These are phyloP conservation scores for Epinotia demarniana DNA, from an alignment of 2,888 invertebrate species.

Conservation along the genomic window DNA sequence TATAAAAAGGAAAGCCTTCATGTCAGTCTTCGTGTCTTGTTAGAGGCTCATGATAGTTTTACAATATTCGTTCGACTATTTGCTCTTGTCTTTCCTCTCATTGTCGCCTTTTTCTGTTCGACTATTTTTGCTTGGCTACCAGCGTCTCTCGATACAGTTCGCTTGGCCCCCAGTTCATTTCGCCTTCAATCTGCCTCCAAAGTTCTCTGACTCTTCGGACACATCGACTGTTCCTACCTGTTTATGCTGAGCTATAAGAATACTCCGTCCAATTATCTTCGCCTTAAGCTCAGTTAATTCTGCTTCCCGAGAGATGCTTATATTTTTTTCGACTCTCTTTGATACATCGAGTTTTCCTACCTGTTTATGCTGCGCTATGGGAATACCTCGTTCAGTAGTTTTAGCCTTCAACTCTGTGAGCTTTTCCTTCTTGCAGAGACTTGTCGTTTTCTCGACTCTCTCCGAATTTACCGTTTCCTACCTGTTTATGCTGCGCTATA, in stretches of 20 bases:
- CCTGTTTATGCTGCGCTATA: background rate
- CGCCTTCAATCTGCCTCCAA: too few relatives aligned
- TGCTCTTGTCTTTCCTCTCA: too few relatives aligned
- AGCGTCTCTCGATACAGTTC: background rate
- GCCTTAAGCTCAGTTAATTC: background rate
- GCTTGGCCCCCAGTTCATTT: too few relatives aligned
- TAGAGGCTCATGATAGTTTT: too few relatives aligned
- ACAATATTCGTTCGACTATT: too few relatives aligned
- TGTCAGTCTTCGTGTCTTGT: too few relatives aligned
- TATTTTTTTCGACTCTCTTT: background rate
- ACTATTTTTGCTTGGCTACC: too few relatives aligned
- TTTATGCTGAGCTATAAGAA: background rate
- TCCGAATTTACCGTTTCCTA: background rate
- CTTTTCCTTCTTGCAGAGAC: background rate
- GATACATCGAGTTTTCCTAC: background rate
- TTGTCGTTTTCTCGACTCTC: slow-evolving; percentile 38
- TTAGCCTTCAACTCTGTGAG: background rate
- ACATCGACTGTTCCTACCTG: too few relatives aligned
- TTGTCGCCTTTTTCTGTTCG: too few relatives aligned
- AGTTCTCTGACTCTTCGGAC: too few relatives aligned
- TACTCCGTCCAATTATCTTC: background rate
- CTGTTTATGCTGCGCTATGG: background rate
- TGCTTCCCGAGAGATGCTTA: background rate
- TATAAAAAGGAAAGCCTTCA: too few relatives aligned
- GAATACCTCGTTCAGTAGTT: background rate